phyloP scores from a whole-genome alignment of 2,888 invertebrate genomes.

The Acanthococcus lagerstroemiae region DNA sequence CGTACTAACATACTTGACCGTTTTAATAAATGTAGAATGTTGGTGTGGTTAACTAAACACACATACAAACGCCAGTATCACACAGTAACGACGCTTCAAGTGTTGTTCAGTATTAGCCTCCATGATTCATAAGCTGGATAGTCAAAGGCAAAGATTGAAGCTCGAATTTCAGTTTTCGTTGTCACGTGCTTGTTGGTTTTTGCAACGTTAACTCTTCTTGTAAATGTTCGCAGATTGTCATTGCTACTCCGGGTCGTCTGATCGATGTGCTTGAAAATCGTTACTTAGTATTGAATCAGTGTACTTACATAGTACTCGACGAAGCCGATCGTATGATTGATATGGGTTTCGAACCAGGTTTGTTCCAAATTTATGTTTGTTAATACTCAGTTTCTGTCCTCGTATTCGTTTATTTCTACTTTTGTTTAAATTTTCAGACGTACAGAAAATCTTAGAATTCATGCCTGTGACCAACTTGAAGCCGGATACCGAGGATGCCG shows the following conservation, averaged over 20 bases:
- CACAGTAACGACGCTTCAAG: too few relatives aligned
- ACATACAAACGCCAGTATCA: too few relatives aligned
- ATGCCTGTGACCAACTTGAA: constrained; percentile 98
- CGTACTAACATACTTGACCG: too few relatives aligned
- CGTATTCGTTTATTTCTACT: neutral
- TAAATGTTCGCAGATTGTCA: constrained; percentile 63
- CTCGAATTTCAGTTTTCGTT: constrained; percentile 87
- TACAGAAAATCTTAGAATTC: constrained; percentile 93
- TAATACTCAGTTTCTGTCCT: neutral
- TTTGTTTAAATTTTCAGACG: constrained; percentile 55
- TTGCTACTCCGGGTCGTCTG: constrained; percentile 97
- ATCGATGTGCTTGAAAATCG: constrained; percentile 97
- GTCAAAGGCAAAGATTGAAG: constrained; percentile 99
- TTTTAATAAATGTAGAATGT: too few relatives aligned
- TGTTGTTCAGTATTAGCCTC: too few relatives aligned
- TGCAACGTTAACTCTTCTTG: neutral
- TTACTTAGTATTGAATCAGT: constrained; percentile 90
- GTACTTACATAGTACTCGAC: constrained; percentile 93
- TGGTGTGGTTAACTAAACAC: too few relatives aligned
- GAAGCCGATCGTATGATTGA: constrained; percentile 99
- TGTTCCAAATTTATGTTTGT: neutral
- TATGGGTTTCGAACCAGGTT: constrained; percentile 93
- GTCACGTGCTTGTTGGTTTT: constrained; percentile 54
- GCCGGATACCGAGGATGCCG: constrained; percentile 96
- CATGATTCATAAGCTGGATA: too few relatives aligned